Percentiles rank a stretch among this genome's conserved stretches.
Evolutionary conservation across 2,113 vertebrate genomes (phyloP).

Genomic region (Corvus moneduloides): DNA sequence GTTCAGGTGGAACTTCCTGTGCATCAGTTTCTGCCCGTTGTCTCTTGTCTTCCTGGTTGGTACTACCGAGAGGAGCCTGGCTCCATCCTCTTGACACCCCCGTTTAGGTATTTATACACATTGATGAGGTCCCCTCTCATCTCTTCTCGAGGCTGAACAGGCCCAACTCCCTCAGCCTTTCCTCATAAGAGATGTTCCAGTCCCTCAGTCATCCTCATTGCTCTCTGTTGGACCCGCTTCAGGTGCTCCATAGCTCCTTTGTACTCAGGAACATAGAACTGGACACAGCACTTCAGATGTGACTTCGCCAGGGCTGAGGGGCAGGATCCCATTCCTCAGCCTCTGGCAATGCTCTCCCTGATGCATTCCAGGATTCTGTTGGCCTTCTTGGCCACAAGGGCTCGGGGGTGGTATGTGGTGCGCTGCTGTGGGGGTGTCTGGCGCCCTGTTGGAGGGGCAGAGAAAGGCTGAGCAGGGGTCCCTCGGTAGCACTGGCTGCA

Average conservation of each 20-base stretch:
- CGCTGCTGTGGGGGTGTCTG: not conserved
- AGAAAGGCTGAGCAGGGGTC: not conserved
- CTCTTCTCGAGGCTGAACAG: not conserved
- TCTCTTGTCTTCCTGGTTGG: not conserved
- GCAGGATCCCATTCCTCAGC: not conserved
- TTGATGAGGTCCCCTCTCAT: not conserved
- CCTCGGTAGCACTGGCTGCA: rapidly evolving
- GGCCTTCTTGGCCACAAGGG: not conserved
- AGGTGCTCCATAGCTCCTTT: not conserved
- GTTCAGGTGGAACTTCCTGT: not conserved
- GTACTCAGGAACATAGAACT: not conserved
- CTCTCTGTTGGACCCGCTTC: not conserved
- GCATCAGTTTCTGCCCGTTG: not conserved
- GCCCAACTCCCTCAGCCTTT: not conserved
- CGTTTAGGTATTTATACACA: not conserved
- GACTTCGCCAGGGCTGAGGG: not conserved
- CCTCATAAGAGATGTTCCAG: rapidly evolving
- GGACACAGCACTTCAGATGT: not conserved
- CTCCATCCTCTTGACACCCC: not conserved
- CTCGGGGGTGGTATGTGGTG: not conserved
- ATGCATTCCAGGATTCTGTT: not conserved
- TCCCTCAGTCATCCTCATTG: not conserved
- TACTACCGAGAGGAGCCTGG: not conserved
- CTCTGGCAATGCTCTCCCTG: not conserved
- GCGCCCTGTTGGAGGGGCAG: rapidly evolving